These are phyloP conservation scores for Ranitomeya imitator DNA, from an alignment of 2,113 vertebrate species.

Conservation along the genomic window DNA sequence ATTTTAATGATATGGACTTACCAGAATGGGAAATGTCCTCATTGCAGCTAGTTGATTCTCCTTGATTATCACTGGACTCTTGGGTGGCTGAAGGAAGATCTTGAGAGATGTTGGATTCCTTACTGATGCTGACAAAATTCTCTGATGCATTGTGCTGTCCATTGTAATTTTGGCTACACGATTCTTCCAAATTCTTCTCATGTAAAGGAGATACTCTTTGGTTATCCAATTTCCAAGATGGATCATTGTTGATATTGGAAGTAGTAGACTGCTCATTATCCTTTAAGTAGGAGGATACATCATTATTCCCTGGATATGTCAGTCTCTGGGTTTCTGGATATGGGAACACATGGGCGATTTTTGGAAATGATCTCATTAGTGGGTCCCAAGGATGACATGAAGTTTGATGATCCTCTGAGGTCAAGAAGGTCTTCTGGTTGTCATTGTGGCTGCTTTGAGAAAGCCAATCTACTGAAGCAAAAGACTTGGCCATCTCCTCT, in stretches of 20 bases:
- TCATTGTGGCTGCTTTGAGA: slow-evolving; percentile 68
- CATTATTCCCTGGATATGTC: background rate
- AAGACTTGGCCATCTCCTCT: slow-evolving; percentile 66
- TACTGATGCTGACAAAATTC: background rate
- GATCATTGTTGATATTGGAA: background rate
- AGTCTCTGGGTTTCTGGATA: background rate
- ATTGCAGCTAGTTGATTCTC: background rate
- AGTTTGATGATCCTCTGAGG: background rate
- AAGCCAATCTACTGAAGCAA: slow-evolving; percentile 71
- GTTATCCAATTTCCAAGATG: background rate
- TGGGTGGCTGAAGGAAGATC: background rate
- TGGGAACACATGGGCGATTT: background rate
- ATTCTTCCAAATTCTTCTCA: background rate
- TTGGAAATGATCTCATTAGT: background rate
- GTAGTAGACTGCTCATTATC: background rate
- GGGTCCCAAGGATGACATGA: background rate
- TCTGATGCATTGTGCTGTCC: background rate
- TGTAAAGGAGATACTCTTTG: background rate
- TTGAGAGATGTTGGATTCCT: background rate
- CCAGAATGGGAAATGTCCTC: slow-evolving; percentile 30
- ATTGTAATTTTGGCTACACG: background rate
- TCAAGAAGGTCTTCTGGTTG: background rate
- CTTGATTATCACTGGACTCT: background rate
- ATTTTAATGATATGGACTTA: slow-evolving; percentile 5
- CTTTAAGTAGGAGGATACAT: background rate